Conservation (phyloP, 2,888 invertebrate species). For the Ochropleura plecta region DNA sequence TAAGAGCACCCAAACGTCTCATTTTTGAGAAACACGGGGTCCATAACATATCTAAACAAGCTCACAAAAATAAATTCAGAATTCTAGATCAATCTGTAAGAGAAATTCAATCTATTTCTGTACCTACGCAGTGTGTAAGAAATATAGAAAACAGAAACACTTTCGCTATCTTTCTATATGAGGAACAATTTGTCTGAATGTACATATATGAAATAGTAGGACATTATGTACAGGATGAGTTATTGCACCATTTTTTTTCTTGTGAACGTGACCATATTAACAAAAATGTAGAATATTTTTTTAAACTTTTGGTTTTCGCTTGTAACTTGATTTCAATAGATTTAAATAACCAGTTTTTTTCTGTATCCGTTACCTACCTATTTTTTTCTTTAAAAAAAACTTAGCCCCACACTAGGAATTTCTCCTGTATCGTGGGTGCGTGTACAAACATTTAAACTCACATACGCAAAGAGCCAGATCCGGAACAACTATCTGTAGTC, state of each 20-base stretch:
- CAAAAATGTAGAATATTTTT: not conserved
- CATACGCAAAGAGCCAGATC: too few species aligned
- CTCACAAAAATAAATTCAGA: slow-evolving; percentile 10
- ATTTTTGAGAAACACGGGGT: not conserved
- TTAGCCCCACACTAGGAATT: too few species aligned
- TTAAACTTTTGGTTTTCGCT: not conserved
- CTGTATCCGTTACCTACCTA: too few species aligned
- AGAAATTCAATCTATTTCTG: slow-evolving; percentile 38
- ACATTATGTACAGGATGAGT: slow-evolving; percentile 43
- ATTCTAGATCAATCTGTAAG: slow-evolving; percentile 30
- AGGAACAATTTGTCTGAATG: slow-evolving; percentile 44
- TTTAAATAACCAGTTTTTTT: not conserved
- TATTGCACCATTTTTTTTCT: not conserved
- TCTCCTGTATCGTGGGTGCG: too few species aligned
- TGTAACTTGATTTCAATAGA: not conserved
- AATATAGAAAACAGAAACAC: slow-evolving; percentile 35
- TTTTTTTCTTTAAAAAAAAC: too few species aligned
- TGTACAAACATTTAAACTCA: too few species aligned
- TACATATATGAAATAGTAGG: slow-evolving; percentile 40
- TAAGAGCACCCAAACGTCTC: too few species aligned
- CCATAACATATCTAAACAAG: not conserved
- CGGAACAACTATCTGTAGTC: too few species aligned
- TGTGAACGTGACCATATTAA: not conserved
- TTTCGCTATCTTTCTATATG: slow-evolving; percentile 27
- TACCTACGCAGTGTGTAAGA: slow-evolving; percentile 10